These are phyloP conservation scores for Diaprepes abbreviatus DNA, from an alignment of 2,888 invertebrate species.

Conservation along the genomic window DNA sequence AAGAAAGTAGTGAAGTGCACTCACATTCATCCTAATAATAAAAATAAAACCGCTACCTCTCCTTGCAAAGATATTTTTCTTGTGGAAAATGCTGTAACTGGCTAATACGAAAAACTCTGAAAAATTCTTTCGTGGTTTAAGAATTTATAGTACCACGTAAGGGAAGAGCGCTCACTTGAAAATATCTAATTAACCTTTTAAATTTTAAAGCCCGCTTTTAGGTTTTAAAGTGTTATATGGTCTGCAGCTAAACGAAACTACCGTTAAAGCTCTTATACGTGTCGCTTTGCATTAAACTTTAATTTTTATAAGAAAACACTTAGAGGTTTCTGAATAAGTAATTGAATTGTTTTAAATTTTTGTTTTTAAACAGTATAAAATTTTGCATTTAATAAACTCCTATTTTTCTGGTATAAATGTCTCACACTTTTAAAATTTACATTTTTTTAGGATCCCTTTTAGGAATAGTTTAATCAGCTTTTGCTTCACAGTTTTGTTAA, in stretches of 20 bases:
- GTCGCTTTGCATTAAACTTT: conserved; percentile 22
- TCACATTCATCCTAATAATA: conserved; percentile 48
- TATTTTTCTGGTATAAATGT: too few relatives aligned
- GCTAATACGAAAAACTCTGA: conserved; percentile 45
- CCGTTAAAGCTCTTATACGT: conserved; percentile 26
- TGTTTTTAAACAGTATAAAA: neutral
- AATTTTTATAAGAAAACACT: conserved; percentile 22
- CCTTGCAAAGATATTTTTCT: conserved; percentile 43
- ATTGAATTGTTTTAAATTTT: neutral
- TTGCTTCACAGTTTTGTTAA: too few relatives aligned
- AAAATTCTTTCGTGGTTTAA: conserved; percentile 48
- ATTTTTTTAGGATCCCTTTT: too few relatives aligned
- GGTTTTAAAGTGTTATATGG: conserved; percentile 42
- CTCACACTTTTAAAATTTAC: too few relatives aligned
- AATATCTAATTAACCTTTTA: conserved; percentile 50
- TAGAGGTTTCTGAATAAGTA: neutral
- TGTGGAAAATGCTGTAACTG: conserved; percentile 34
- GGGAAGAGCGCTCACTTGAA: conserved; percentile 46
- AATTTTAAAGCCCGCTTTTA: conserved; percentile 46
- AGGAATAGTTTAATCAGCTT: too few relatives aligned
- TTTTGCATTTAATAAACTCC: neutral
- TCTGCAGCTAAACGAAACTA: conserved; percentile 35
- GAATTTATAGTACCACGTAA: conserved; percentile 48
- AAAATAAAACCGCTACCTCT: conserved; percentile 40
- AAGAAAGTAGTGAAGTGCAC: conserved; percentile 39